Percentiles rank a stretch among this genome's conserved stretches.
phyloP scores from a whole-genome alignment of 2,113 vertebrate genomes.

The Gnathonemus echidnorhynchus region DNA sequence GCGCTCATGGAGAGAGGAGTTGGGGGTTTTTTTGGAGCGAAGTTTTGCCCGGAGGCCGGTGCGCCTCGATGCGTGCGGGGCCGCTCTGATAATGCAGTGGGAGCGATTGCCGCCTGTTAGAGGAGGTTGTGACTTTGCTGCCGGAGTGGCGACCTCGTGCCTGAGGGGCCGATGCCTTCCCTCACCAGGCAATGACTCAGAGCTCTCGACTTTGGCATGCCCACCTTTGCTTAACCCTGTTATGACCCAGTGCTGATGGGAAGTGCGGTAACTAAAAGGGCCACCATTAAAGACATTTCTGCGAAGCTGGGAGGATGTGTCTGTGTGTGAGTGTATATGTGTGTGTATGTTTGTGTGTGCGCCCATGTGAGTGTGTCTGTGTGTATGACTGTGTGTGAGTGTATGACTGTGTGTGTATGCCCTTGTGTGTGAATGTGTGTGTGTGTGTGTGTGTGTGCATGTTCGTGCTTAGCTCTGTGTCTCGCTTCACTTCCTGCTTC shows the following conservation, averaged over 20 bases:
- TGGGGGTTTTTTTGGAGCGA: not conserved
- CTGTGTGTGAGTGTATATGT: not conserved
- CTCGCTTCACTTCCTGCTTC: not conserved
- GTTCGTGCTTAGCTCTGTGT: not conserved
- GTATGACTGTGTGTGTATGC: slow-evolving; percentile 29
- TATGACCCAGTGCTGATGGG: not conserved
- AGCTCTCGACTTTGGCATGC: not conserved
- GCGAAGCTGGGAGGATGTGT: not conserved
- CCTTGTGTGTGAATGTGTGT: not conserved
- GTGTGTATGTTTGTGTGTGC: not conserved
- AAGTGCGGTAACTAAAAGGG: not conserved
- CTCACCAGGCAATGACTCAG: not conserved
- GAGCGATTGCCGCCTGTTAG: not conserved
- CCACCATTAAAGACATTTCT: not conserved
- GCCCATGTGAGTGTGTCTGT: not conserved
- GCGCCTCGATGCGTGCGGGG: not conserved
- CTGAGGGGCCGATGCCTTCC: not conserved
- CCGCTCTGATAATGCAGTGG: not conserved
- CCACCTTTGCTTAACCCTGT: not conserved
- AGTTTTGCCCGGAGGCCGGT: not conserved
- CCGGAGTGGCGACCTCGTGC: not conserved
- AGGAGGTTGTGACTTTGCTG: not conserved
- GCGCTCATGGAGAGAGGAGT: not conserved
- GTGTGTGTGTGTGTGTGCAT: slow-evolving; percentile 21
- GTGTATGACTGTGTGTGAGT: not conserved